Conservation (phyloP, 2,113 vertebrate genomes). For the Emydocephalus ijimae region DNA sequence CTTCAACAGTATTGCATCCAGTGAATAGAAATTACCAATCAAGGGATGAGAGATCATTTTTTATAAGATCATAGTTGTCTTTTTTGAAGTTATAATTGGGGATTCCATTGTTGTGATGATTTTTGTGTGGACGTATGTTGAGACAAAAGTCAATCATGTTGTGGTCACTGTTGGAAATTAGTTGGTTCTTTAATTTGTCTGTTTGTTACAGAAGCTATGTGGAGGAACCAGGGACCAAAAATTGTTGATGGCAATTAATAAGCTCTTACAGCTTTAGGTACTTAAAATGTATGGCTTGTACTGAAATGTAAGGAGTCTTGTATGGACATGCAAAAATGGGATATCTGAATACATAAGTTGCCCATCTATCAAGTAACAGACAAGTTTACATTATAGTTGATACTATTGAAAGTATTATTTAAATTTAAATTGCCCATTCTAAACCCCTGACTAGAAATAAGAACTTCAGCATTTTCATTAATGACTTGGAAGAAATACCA, state of each 20-base stretch:
- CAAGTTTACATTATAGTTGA: not conserved
- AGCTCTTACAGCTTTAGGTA: not conserved
- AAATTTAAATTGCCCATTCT: not conserved
- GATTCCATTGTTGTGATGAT: too few species aligned
- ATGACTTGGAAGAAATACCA: not conserved
- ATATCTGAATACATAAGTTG: not conserved
- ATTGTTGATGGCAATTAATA: too few species aligned
- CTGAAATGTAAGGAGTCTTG: not conserved
- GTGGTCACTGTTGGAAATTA: too few species aligned
- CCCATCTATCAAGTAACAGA: not conserved
- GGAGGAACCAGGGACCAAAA: not conserved
- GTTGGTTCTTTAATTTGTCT: too few species aligned
- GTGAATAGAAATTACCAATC: too few species aligned
- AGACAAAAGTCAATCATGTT: too few species aligned
- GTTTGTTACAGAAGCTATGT: not conserved
- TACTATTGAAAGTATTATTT: not conserved
- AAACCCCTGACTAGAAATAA: not conserved
- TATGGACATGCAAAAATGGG: not conserved
- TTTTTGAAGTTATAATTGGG: too few species aligned
- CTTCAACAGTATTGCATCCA: too few species aligned
- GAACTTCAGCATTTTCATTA: not conserved
- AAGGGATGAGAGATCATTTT: too few species aligned
- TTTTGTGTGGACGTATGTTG: too few species aligned
- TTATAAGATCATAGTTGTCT: too few species aligned
- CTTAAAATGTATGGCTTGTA: not conserved